Conservation (phyloP, 1,140 invertebrate species). For the Drosophila rufa region DNA sequence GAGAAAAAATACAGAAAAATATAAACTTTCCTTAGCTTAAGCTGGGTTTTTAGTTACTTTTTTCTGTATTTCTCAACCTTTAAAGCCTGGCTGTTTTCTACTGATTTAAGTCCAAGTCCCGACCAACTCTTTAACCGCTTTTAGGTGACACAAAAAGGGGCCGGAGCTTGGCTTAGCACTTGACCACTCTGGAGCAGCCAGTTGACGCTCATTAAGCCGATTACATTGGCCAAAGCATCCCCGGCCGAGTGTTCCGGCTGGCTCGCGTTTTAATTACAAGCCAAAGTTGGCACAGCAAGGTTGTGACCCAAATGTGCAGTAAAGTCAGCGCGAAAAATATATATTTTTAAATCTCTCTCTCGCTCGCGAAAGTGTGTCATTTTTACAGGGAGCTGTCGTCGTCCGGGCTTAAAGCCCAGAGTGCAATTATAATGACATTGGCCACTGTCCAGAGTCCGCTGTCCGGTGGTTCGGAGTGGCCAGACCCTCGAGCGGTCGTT, state of each 20-base stretch:
- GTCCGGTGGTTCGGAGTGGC: constrained; percentile 12
- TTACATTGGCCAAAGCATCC: constrained; percentile 46
- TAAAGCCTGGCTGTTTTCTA: neutral
- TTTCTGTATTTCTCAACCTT: neutral
- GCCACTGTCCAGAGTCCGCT: constrained; percentile 27
- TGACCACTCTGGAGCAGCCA: constrained; percentile 41
- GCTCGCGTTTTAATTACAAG: constrained; percentile 54
- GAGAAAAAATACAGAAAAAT: too few relatives aligned
- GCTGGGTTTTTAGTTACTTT: too few relatives aligned
- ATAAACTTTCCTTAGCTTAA: too few relatives aligned
- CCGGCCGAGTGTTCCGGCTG: constrained; percentile 19
- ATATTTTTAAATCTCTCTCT: constrained; percentile 25
- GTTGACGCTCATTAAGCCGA: constrained; percentile 61
- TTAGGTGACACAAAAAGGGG: constrained; percentile 18
- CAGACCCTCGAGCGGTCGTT: constrained; percentile 29
- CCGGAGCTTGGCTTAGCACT: constrained; percentile 30
- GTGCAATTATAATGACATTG: constrained; percentile 45
- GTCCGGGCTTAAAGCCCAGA: constrained; percentile 36
- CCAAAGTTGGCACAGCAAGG: constrained; percentile 35
- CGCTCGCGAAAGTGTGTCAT: constrained; percentile 47
- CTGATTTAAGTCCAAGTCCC: neutral
- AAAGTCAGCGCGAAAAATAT: constrained; percentile 20
- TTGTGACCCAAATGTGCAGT: constrained; percentile 57
- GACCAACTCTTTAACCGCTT: constrained; percentile 38
- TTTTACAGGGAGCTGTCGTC: neutral